Evolutionary conservation across 2,888 invertebrate genomes (phyloP), one percentile per base, ranked within the genome.

Genomic region (Nemoura dubitans): DNA sequence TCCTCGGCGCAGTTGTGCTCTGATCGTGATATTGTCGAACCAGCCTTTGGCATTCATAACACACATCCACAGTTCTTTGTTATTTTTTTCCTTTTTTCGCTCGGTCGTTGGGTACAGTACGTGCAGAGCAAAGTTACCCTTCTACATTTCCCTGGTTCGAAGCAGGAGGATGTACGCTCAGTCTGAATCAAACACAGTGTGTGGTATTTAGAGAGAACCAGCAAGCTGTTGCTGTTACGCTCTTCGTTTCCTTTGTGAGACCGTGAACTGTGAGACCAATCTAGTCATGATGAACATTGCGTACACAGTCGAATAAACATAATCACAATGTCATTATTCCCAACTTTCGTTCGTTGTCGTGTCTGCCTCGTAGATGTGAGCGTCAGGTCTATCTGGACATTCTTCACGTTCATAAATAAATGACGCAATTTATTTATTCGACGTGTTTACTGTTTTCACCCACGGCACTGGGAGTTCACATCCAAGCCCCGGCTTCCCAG

Each of bases 261-360:
- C 3, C 59, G n/a, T n/a, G n/a, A n/a, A n/a, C n/a, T 59, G 59
- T 59, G 59, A 21, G 59, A 59, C 3, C 59, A 14, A 59, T 7
- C 59, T 21, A 59, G 59, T 59, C 59, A 59, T 59, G 59, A 59
- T 59, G 10, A 59, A 16, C 14, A 59, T 59, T 59, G 59, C 21
- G 59, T 59, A 21, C 21, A 59, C 59, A 59, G n/a, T 10, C 59
- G 59, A 59, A 36, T 36, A 10, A 21, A 59, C 59, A 59, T 59
- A 59, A 7, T 10, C 59, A 59, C 59, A 59, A 59, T 59, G 21
- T 59, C 21, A 59, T 59, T 59, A 59, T 21, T 59, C 14, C 59
- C 59, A 59, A 59, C 59, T 59, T 59, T 59, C 59, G 59, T 59
- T 59, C 59, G 59, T 59, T 59, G 59, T 21, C 59, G 59, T 59